phyloP scores from a whole-genome alignment of 2,113 vertebrate species.

The Aix galericulata region DNA sequence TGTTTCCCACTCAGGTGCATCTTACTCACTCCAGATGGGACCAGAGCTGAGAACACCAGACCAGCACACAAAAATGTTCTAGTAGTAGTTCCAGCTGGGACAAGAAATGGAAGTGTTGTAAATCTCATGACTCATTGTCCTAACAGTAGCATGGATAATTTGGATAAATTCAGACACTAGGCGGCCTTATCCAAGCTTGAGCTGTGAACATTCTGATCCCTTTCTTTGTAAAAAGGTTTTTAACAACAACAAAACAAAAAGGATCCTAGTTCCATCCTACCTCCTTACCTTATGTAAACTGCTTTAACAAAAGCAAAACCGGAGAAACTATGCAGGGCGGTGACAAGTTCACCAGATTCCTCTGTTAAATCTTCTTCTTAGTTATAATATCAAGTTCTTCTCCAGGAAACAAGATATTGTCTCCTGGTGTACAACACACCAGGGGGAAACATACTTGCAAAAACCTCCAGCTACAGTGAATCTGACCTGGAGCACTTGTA shows the following conservation, averaged over 20 bases:
- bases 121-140: slow-evolving; percentile 24
- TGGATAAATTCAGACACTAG: background rate
- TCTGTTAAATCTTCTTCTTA: background rate
- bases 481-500: slow-evolving; percentile 48
- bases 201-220: background rate
- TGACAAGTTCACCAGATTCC: slow-evolving; percentile 46
- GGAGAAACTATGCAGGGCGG: slow-evolving; percentile 2
- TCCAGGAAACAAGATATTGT: slow-evolving; percentile 14
- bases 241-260: background rate
- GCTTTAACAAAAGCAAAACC: slow-evolving; percentile 24
- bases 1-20: slow-evolving; percentile 17
- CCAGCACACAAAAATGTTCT: background rate
- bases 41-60: background rate
- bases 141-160: background rate
- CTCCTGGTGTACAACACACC: slow-evolving; percentile 3
- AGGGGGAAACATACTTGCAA: slow-evolving; percentile 20
- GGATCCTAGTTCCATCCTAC: background rate
- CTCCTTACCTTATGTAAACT: background rate
- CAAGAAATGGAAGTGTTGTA: background rate
- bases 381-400: slow-evolving; percentile 8
- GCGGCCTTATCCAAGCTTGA: background rate
- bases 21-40: slow-evolving; percentile 7
- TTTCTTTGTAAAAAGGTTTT: background rate
- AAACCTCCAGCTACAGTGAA: slow-evolving; percentile 42
- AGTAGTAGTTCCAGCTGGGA: background rate